Base-by-base conservation (phyloP, 2,113 vertebrate genomes). In the Triplophysa siluroides region DNA sequence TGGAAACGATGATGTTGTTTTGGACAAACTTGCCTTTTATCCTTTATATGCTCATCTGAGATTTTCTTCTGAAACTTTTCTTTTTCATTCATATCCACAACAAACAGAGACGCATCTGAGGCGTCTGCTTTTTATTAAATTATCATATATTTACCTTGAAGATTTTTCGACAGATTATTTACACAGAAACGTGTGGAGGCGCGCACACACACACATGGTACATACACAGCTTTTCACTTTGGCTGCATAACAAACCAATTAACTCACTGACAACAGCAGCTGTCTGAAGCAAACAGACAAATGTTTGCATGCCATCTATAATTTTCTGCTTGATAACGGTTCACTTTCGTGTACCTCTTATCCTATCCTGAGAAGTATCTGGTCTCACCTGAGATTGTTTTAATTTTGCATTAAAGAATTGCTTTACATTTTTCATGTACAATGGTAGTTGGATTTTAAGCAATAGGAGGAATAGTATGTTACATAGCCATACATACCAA, bases 221-320 rank as follows among this genome's bases (percentile, higher is more conserved):
- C 14, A 41, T 9, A 43, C n/a, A 45, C 4, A 66, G 47, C 47
- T 56, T 56, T 67, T 67, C 50, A 23, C 29, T 67, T 67, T 78
- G 76, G 76, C 64, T 71, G 68, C 60, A 71, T 52, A 60, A 21
- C 66, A 79, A 70, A 71, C 65, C 50, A 70, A 70, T 71, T 79
- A 62, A 23, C 56, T 26, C 7, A 0, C 24, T 52, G 41, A 79
- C 14, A 62, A 60, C 56, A 70, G 66, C 77, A 78, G 45, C 66
- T 70, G 56, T 70, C 78, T 70, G n/a, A 74, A 72, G 70, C 52
- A 52, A 47, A 63, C 38, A 24, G 24, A 60, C 64, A 66, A 68
- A 43, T 71, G 45, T 68, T 63, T 70, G 58, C 58, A 41, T 63
- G 43, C 9, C 29, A 68, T 72, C 45, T 23, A 24, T 38, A 33